Percentiles rank a stretch among this genome's conserved stretches.
Evolutionary conservation across 2,888 invertebrate genomes (phyloP).

Genomic region (Azorinus chamasolen): DNA sequence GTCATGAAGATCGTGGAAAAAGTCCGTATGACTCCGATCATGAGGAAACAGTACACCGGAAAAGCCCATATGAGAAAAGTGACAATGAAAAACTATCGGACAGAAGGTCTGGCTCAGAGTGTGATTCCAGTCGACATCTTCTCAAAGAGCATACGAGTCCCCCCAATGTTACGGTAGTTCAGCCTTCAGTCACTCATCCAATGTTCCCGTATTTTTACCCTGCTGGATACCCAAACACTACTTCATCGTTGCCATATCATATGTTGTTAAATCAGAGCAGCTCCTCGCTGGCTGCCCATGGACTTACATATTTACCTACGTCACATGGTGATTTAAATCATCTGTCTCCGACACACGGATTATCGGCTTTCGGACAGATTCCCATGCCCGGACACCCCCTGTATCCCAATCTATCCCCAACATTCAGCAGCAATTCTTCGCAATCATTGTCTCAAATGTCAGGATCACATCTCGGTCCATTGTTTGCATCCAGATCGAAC

Average conservation of each 20-base stretch:
- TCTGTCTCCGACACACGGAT: slow-evolving; percentile 88
- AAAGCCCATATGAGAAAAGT: slow-evolving; percentile 54
- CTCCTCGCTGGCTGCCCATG: slow-evolving; percentile 69
- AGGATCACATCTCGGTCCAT: slow-evolving; percentile 73
- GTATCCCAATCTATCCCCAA: slow-evolving; percentile 86
- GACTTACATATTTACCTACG: slow-evolving; percentile 70
- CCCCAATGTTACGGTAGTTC: slow-evolving; percentile 95
- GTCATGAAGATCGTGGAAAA: slow-evolving; percentile 43
- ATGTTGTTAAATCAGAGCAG: slow-evolving; percentile 70
- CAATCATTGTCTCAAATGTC: slow-evolving; percentile 80
- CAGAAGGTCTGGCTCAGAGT: slow-evolving; percentile 30
- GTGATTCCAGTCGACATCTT: slow-evolving; percentile 56
- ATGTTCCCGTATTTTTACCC: slow-evolving; percentile 96
- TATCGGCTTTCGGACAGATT: slow-evolving; percentile 95
- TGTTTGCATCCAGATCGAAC: slow-evolving; percentile 88
- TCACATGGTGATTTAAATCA: slow-evolving; percentile 79
- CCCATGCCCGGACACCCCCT: slow-evolving; percentile 92
- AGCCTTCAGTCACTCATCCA: slow-evolving; percentile 95
- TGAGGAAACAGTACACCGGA: slow-evolving; percentile 31
- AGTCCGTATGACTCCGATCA: slow-evolving; percentile 46
- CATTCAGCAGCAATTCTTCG: slow-evolving; percentile 82
- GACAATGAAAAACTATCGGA: slow-evolving; percentile 55
- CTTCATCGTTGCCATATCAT: slow-evolving; percentile 87
- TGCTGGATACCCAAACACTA: slow-evolving; percentile 91
- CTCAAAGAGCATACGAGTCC: slow-evolving; percentile 79